Evolutionary conservation across 2,797 vertebrate species (phyloP), one percentile per base, ranked within the genome.

Genomic region (Brotula barbata): DNA sequence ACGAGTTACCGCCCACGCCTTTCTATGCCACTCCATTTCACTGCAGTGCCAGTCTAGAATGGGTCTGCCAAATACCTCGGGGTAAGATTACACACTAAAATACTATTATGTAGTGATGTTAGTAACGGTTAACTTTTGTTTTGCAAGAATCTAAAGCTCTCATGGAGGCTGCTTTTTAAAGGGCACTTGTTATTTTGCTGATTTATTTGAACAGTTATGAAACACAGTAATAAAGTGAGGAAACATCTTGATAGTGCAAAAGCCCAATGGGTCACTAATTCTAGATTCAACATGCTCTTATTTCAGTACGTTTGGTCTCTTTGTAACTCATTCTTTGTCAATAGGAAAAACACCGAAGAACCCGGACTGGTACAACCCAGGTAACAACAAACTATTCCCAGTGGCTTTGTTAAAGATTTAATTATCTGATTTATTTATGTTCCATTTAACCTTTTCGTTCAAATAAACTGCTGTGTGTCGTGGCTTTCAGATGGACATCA

Each of bases 11-110:
- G 2, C 51, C 21, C 16, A 39, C 33, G 1, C 84, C 89, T 19
- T 94, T 92, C 85, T 91, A 88, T 42, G 84, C 94, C 68, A 92
- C 81, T 1, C 94, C 94, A n/a, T 97, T 98, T 79, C 93, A 94
- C 74, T 99, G 97, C 72, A 94, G 95, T n/a, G 90, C 90, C 46
- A 88, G 73, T 61, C 91, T 98, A 22, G 97, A 98, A 72, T 99
- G 94, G 95, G 93, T 94, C 58, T 99, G 97, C 80, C 96, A 99
- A 79, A 93, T 98, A 66, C 91, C 94, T 36, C 93, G 94, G 70
- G 97, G 96, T 97, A 89, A 93, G 78, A 34, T 16, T 16, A 6
- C 52, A 54, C 17, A 2, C 17, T 12, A 4, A 12, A 21, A 6
- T 13, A 28, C 10, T 2, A 3, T 17, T n/a, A 17, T 37, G 14